Evolutionary conservation across 2,113 vertebrate genomes (phyloP).

Genomic region (Crotalus viridis): DNA sequence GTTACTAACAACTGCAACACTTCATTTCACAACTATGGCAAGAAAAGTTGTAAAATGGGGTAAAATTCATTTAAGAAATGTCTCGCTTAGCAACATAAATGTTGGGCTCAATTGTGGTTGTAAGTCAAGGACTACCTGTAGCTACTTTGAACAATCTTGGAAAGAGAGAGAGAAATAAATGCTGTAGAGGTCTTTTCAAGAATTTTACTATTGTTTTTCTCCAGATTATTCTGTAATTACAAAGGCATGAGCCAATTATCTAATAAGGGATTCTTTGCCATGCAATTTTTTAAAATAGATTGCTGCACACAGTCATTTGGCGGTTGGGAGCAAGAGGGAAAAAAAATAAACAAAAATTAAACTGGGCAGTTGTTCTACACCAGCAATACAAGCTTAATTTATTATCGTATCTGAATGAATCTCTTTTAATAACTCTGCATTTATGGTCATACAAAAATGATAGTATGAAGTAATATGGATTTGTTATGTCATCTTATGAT

Average conservation of each 20-base stretch:
- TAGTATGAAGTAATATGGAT: conserved; percentile 2
- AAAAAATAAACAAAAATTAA: not conserved
- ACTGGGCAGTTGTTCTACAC: not conserved
- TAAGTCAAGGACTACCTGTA: no score
- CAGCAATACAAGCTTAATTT: not conserved
- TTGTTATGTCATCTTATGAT: conserved; percentile 13
- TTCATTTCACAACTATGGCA: no score
- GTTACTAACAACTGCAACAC: no score
- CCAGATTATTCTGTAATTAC: not conserved
- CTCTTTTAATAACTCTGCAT: not conserved
- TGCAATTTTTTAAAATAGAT: not conserved
- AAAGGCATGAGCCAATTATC: not conserved
- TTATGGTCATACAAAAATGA: not conserved
- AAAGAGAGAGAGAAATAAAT: not conserved
- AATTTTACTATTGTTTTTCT: not conserved
- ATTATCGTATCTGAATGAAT: not conserved
- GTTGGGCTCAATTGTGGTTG: no score
- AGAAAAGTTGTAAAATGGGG: no score
- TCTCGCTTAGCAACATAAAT: no score
- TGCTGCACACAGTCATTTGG: not conserved
- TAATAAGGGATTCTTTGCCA: not conserved
- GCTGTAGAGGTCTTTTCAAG: conserved; percentile 14
- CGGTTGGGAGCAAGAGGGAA: not conserved
- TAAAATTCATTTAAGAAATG: no score
- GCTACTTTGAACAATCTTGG: conserved; percentile 2